A percentile compares a stretch with the other conserved stretches of the same genome.
Evolutionary conservation across 64 coral and sea anemone species (phyloP).

Genomic region (Montipora foliosa): DNA sequence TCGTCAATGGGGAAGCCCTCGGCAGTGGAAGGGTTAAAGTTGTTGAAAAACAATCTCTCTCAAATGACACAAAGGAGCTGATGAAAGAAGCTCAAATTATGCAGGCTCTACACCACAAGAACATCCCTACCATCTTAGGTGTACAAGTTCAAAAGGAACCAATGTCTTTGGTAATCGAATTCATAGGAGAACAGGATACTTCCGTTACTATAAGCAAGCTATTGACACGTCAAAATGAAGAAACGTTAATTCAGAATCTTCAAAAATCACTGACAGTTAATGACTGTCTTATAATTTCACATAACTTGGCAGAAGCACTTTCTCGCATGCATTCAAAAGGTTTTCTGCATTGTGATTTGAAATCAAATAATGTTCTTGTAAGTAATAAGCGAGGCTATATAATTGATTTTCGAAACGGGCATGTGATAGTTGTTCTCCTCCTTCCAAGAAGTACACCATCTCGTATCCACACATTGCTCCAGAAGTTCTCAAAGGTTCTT

Average conservation of each 20-base stretch:
- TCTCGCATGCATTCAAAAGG: conserved; percentile 53
- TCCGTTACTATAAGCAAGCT: conserved; percentile 20
- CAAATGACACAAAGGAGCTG: too few species aligned
- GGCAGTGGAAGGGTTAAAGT: too few species aligned
- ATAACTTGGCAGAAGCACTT: conserved; percentile 54
- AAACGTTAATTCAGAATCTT: neutral
- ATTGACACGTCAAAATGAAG: neutral
- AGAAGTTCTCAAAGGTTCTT: conserved; percentile 68
- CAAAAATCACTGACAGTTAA: conserved; percentile 23
- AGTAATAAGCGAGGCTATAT: conserved; percentile 39
- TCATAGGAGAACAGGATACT: neutral
- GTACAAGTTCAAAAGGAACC: conserved; percentile 46
- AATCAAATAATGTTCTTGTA: conserved; percentile 54
- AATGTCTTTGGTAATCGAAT: conserved; percentile 48
- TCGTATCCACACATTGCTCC: conserved; percentile 75
- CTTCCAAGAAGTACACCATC: conserved; percentile 48
- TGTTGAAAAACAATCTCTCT: too few species aligned
- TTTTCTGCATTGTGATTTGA: conserved; percentile 65
- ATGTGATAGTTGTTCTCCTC: neutral
- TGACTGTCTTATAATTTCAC: conserved; percentile 29
- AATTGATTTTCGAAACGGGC: conserved; percentile 72
- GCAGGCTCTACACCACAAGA: conserved; percentile 15
- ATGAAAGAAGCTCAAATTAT: too few species aligned
- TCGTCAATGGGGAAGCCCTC: too few species aligned
- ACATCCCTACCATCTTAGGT: conserved; percentile 50